phyloP scores from a whole-genome alignment of 2,113 vertebrate species.

The Pantherophis guttatus region DNA sequence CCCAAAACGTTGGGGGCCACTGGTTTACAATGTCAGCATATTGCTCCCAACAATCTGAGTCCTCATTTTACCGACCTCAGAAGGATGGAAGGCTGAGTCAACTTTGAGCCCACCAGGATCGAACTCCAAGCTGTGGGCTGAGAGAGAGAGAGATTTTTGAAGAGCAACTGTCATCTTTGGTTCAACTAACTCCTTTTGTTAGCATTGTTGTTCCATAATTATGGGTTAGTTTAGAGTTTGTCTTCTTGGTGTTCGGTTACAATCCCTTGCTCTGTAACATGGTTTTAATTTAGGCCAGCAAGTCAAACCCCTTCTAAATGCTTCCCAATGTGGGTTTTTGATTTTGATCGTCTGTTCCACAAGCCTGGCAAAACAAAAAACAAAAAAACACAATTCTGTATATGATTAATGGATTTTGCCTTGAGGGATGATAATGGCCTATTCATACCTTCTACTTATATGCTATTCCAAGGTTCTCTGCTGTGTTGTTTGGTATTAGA shows the following conservation, averaged over 20 bases:
- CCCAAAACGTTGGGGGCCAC: no score
- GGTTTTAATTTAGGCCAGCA: not conserved
- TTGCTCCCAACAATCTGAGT: no score
- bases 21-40: no score
- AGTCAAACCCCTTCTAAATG: not conserved
- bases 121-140: no score
- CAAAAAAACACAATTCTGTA: not conserved
- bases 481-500: not conserved
- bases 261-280: not conserved
- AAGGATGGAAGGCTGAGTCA: no score
- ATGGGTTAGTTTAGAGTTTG: not conserved
- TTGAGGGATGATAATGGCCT: not conserved
- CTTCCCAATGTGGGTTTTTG: not conserved
- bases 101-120: no score
- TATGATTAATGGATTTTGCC: not conserved
- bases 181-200: not conserved
- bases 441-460: not conserved
- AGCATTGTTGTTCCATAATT: not conserved
- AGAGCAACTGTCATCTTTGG: not conserved
- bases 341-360: not conserved
- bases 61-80: no score
- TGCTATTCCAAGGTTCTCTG: not conserved
- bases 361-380: not conserved
- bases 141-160: no score
- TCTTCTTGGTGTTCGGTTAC: not conserved